Evolutionary conservation across 2,113 vertebrate genomes (phyloP).

Genomic region (Pao palembangensis): DNA sequence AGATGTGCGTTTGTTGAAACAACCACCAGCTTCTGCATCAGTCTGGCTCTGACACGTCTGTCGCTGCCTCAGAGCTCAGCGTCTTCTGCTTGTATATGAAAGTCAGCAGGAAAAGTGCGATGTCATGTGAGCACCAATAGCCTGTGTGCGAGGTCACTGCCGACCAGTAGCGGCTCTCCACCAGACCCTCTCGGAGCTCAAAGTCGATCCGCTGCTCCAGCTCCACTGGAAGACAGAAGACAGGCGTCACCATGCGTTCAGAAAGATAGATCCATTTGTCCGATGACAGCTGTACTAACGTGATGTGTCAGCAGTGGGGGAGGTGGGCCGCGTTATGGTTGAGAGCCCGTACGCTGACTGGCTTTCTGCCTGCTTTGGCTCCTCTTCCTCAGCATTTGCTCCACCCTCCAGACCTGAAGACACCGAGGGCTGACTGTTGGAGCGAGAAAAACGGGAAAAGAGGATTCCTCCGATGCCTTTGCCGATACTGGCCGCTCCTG

Average conservation of each 20-base stretch:
- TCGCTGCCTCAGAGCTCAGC: constrained; percentile 43
- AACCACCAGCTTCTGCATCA: constrained; percentile 38
- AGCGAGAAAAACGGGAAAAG: constrained; percentile 91
- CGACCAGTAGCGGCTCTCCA: constrained; percentile 98
- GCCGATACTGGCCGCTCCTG: constrained; percentile 94
- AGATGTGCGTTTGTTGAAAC: constrained; percentile 10
- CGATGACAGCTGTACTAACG: constrained; percentile 65
- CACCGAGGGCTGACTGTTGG: constrained; percentile 75
- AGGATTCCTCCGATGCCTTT: constrained; percentile 96
- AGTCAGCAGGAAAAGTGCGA: constrained; percentile 93
- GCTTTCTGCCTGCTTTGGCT: constrained; percentile 76
- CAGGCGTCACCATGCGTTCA: neutral
- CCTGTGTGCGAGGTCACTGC: constrained; percentile 96
- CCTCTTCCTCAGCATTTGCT: constrained; percentile 81
- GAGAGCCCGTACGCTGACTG: constrained; percentile 66
- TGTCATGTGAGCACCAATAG: constrained; percentile 95
- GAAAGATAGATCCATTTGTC: neutral
- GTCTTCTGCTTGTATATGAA: constrained; percentile 87
- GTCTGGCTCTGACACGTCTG: constrained; percentile 59
- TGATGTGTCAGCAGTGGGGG: constrained; percentile 79
- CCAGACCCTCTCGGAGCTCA: constrained; percentile 93
- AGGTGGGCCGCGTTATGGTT: constrained; percentile 77
- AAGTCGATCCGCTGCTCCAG: constrained; percentile 95
- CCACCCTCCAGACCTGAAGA: constrained; percentile 68
- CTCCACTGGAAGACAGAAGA: constrained; percentile 78